Evolutionary conservation across 2,888 invertebrate species (phyloP).

Genomic region (Andrena camellia): DNA sequence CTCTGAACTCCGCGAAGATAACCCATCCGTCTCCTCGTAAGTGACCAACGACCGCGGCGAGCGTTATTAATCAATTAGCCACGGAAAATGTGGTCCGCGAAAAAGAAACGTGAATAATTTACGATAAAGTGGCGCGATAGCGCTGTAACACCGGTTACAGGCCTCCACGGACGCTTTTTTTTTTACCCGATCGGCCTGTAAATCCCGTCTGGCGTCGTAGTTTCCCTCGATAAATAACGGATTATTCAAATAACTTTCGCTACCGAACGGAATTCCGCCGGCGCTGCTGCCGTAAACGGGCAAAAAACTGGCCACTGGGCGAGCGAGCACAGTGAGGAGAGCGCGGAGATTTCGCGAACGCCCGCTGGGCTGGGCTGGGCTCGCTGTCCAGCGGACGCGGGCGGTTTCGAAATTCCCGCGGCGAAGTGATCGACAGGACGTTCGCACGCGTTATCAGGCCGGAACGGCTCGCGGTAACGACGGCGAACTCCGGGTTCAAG

Average conservation of each 20-base stretch:
- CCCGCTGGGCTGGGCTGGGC: too few species aligned
- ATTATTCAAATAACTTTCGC: constrained; percentile 39
- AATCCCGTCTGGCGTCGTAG: background rate
- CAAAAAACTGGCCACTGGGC: too few species aligned
- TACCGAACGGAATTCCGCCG: constrained; percentile 4
- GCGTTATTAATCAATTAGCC: background rate
- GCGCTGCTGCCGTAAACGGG: background rate
- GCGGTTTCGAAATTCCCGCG: background rate
- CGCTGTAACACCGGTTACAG: background rate
- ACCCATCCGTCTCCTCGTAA: too few species aligned
- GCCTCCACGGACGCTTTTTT: background rate
- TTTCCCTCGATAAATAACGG: constrained; percentile 17
- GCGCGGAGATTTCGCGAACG: too few species aligned
- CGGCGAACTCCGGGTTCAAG: constrained; percentile 54
- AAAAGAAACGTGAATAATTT: background rate
- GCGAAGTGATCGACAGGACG: background rate
- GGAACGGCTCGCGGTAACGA: constrained; percentile 35
- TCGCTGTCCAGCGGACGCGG: too few species aligned
- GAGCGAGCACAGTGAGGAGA: too few species aligned
- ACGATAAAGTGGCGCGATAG: background rate
- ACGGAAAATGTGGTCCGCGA: background rate
- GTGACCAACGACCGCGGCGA: too few species aligned
- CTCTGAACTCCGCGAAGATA: background rate
- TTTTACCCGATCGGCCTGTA: background rate
- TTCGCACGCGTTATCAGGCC: constrained; percentile 49